Evolutionary conservation across 1,140 invertebrate species (phyloP).

Genomic region (Pantala flavescens): DNA sequence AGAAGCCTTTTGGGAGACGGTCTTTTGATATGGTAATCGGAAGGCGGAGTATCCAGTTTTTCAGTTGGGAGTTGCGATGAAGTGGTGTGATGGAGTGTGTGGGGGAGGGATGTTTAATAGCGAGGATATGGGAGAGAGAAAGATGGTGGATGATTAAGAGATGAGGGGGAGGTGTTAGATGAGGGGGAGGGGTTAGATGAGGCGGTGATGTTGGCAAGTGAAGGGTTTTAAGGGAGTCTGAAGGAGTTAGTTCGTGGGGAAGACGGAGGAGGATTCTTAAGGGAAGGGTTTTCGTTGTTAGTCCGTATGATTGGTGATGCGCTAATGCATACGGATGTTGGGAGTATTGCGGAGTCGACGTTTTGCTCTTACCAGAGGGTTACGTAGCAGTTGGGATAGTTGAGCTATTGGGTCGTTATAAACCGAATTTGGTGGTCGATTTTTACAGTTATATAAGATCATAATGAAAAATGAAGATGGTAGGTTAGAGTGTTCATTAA

Average conservation of each 20-base stretch:
- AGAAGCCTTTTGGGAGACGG: neutral
- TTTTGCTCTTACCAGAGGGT: no score
- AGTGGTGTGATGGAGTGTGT: neutral
- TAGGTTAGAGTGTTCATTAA: no score
- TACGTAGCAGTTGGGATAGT: no score
- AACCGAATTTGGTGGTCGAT: no score
- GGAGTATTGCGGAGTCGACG: no score
- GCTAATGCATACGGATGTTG: no score
- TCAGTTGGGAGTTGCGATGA: neutral
- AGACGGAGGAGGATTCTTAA: neutral
- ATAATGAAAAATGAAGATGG: no score
- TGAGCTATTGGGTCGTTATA: no score
- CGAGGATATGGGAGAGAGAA: neutral
- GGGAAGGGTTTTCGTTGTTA: no score
- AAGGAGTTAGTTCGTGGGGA: neutral
- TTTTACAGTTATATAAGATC: no score
- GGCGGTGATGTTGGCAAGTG: slow-evolving; percentile 2
- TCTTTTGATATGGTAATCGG: slow-evolving; percentile 9
- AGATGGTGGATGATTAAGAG: neutral
- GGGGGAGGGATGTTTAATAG: neutral
- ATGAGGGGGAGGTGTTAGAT: neutral
- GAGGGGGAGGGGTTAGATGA: neutral
- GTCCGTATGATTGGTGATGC: no score
- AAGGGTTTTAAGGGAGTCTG: neutral
- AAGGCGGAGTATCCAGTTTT: neutral